Percentiles rank a stretch among this genome's conserved stretches.
These are phyloP conservation scores for Agriopis marginaria DNA, from an alignment of 2,888 invertebrate species.

Conservation along the genomic window DNA sequence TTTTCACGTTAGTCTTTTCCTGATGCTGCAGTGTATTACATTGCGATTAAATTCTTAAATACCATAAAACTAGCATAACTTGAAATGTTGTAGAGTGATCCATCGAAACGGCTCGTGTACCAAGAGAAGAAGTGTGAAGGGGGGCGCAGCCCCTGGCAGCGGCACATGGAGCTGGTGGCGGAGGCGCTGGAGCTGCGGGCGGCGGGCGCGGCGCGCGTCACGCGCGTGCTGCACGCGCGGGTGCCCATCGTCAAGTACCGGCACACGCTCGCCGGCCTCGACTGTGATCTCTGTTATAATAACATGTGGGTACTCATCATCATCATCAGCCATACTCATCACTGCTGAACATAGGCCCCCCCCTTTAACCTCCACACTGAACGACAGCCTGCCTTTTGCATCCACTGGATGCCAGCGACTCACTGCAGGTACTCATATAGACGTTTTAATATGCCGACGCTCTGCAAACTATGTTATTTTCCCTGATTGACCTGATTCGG, in stretches of 20 bases:
- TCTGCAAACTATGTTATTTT: too few relatives aligned
- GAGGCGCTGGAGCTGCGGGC: conserved; percentile 91
- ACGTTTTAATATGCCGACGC: too few relatives aligned
- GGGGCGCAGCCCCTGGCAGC: conserved; percentile 88
- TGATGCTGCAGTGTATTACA: too few relatives aligned
- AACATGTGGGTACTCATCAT: conserved; percentile 91
- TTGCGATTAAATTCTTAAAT: neutral
- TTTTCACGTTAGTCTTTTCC: too few relatives aligned
- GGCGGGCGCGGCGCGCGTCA: conserved; percentile 85
- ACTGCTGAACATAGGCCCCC: too few relatives aligned
- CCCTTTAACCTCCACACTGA: too few relatives aligned
- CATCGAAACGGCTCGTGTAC: conserved; percentile 66
- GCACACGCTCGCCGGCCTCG: conserved; percentile 91
- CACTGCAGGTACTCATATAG: too few relatives aligned
- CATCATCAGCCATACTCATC: too few relatives aligned
- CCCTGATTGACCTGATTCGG: too few relatives aligned
- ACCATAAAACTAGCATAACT: neutral
- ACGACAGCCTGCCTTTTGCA: too few relatives aligned
- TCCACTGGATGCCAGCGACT: too few relatives aligned
- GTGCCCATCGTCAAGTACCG: conserved; percentile 95
- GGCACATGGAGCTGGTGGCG: conserved; percentile 91
- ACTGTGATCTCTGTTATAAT: conserved; percentile 94
- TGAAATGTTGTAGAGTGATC: conserved; percentile 50
- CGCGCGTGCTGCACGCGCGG: conserved; percentile 84
- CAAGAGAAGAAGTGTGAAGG: conserved; percentile 68